Percentiles rank a stretch among this genome's conserved stretches.
Evolutionary conservation across 2,113 vertebrate genomes (phyloP).

Genomic region (Bagarius yarrelli): DNA sequence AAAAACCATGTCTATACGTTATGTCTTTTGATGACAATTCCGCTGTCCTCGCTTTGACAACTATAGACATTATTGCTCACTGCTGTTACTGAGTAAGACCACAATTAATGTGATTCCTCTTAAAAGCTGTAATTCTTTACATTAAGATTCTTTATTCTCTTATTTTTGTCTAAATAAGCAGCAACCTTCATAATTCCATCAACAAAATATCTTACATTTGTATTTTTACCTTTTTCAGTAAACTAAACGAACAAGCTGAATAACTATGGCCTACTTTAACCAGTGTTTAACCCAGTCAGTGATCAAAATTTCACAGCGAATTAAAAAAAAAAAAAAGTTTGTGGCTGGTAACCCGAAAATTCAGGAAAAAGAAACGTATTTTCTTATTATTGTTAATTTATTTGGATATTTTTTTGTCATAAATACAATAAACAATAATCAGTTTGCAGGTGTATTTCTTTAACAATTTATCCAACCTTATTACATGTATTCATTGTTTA

Average conservation of each 20-base stretch:
- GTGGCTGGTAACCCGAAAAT: neutral
- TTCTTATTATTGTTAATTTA: too few species aligned
- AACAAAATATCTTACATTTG: neutral
- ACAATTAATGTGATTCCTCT: slow-evolving; percentile 7
- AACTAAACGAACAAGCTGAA: neutral
- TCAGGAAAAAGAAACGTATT: neutral
- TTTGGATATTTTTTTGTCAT: neutral
- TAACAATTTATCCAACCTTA: neutral
- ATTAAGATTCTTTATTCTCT: neutral
- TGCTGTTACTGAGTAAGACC: slow-evolving; percentile 15
- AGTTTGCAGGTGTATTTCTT: neutral
- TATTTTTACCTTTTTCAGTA: neutral
- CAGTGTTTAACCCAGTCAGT: neutral
- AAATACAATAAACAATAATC: neutral
- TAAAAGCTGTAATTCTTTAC: slow-evolving; percentile 5
- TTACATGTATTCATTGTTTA: neutral
- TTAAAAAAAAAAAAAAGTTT: neutral
- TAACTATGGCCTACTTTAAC: neutral
- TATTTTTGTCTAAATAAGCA: neutral
- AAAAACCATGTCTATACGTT: slow-evolving; percentile 4
- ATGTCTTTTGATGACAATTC: slow-evolving; percentile 34
- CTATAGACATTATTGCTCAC: slow-evolving; percentile 16
- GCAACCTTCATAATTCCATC: neutral
- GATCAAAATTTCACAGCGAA: neutral
- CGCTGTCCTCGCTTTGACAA: slow-evolving; percentile 14